These are phyloP conservation scores for Marisa cornuarietis DNA, from an alignment of 1,140 invertebrate genomes.

Conservation along the genomic window DNA sequence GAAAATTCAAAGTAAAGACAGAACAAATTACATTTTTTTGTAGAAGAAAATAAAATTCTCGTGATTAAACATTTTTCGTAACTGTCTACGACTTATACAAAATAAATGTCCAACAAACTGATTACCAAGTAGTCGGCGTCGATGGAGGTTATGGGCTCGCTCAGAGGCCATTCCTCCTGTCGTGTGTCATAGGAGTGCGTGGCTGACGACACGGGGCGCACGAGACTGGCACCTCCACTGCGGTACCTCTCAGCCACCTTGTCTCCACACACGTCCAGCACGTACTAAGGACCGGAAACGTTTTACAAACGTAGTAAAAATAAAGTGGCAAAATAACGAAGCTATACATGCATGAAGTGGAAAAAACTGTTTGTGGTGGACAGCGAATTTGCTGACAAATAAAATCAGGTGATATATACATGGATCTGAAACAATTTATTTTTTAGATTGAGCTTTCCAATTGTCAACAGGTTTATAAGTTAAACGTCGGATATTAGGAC, in stretches of 20 bases:
- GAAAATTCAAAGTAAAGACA: neutral
- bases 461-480: too few relatives aligned
- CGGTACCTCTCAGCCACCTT: conserved; percentile 31
- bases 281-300: conserved; percentile 30
- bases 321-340: too few relatives aligned
- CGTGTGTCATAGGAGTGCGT: conserved; percentile 78
- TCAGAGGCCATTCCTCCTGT: conserved; percentile 78
- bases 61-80: neutral
- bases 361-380: too few relatives aligned
- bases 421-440: too few relatives aligned
- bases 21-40: neutral
- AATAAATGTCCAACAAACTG: neutral
- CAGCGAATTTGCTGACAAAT: too few relatives aligned
- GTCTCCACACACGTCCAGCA: conserved; percentile 33
- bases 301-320: too few relatives aligned
- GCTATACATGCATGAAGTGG: too few relatives aligned
- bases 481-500: too few relatives aligned
- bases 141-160: conserved; percentile 79
- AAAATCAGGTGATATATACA: too few relatives aligned
- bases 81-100: too few relatives aligned
- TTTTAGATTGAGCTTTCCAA: too few relatives aligned
- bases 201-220: conserved; percentile 73
- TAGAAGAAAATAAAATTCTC: neutral
- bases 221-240: conserved; percentile 33
- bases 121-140: conserved; percentile 75